phyloP scores from a whole-genome alignment of 2,113 vertebrate species.

The Ranitomeya imitator region DNA sequence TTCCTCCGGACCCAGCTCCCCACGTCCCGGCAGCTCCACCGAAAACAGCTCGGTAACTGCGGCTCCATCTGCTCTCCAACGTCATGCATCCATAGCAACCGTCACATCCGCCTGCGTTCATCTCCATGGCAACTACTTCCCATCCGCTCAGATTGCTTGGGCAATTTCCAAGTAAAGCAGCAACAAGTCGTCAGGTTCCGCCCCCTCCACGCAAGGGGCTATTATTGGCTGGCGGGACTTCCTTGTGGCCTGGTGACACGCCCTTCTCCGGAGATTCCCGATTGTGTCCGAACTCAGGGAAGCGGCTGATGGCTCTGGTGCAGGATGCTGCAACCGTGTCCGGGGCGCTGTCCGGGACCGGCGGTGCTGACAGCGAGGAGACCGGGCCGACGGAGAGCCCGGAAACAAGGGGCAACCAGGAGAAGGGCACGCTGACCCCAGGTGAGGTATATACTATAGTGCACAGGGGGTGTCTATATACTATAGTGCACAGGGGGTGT shows the following conservation, averaged over 20 bases:
- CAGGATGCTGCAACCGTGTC: conserved; percentile 48
- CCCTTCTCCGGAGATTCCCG: conserved; percentile 22
- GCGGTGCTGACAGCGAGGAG: neutral
- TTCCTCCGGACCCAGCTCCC: conserved; percentile 69
- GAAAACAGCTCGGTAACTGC: conserved; percentile 50
- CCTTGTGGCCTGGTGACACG: neutral
- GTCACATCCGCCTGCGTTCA: neutral
- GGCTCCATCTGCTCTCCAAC: conserved; percentile 45
- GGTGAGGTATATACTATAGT: neutral
- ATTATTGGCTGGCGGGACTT: neutral
- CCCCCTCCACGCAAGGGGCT: neutral
- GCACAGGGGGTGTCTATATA: too few relatives aligned
- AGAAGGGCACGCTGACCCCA: neutral
- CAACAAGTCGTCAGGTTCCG: neutral
- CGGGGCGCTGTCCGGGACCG: conserved; percentile 24
- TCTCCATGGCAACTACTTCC: conserved; percentile 25
- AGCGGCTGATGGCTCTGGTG: conserved; percentile 37
- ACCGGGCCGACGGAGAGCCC: too few relatives aligned
- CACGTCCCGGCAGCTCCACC: conserved; percentile 68
- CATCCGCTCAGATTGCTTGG: conserved; percentile 31
- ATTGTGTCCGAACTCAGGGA: neutral
- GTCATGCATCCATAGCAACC: neutral
- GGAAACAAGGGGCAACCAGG: neutral
- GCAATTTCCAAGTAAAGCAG: neutral
- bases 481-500: neutral